Conservation (phyloP, 2,797 vertebrate genomes). For the Clarias laeviceps region DNA sequence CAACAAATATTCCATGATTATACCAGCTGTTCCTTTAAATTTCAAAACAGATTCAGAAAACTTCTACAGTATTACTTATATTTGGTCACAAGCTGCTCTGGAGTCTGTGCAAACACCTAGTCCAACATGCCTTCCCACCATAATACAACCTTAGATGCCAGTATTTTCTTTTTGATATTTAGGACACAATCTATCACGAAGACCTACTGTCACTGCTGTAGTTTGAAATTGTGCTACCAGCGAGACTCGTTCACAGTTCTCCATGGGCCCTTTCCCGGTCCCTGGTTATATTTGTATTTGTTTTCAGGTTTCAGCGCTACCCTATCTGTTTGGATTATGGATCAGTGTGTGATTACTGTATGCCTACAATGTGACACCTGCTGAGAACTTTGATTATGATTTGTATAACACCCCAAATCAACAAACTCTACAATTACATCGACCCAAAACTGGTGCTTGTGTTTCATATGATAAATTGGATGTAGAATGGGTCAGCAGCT, state of each 20-base stretch:
- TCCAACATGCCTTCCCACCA: not conserved
- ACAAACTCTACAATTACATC: conserved; percentile 29
- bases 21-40: not conserved
- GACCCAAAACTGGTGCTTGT: not conserved
- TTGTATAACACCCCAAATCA: conserved; percentile 14
- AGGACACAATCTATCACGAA: not conserved
- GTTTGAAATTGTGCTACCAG: not conserved
- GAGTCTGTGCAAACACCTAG: not conserved
- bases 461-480: conserved; percentile 19
- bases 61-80: not conserved
- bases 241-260: not conserved
- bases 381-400: conserved; percentile 1
- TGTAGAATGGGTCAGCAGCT: conserved; percentile 11
- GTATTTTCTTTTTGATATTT: not conserved
- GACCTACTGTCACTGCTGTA: not conserved
- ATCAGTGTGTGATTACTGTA: conserved; percentile 14
- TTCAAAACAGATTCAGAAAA: not conserved
- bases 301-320: not conserved
- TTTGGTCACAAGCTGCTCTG: not conserved
- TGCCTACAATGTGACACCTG: conserved; percentile 12
- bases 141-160: not conserved
- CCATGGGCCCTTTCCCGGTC: not conserved
- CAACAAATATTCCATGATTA: not conserved
- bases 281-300: not conserved
- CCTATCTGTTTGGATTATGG: conserved; percentile 14